These are phyloP conservation scores for Chymomyza amoena DNA, from an alignment of 2,888 invertebrate genomes.

Conservation along the genomic window DNA sequence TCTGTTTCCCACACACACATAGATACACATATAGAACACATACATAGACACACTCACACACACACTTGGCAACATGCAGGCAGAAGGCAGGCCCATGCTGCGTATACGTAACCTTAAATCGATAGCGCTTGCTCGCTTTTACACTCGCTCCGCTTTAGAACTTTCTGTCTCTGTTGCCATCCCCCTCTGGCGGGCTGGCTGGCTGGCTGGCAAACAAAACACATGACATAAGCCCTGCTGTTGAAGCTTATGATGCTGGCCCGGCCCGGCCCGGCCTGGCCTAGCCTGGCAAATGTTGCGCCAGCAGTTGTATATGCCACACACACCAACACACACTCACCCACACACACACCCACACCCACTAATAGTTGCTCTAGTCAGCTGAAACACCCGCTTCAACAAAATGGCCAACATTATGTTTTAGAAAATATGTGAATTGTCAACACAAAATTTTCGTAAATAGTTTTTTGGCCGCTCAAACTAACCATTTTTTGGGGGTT, in stretches of 20 bases:
- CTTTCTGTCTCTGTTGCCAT: neutral
- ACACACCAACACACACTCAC: slow-evolving; percentile 33
- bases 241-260: slow-evolving; percentile 47
- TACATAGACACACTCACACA: slow-evolving; percentile 3
- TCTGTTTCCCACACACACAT: slow-evolving; percentile 63
- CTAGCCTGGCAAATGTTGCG: slow-evolving; percentile 50
- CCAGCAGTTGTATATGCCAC: slow-evolving; percentile 61
- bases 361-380: neutral
- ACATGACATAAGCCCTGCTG: slow-evolving; percentile 19
- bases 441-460: slow-evolving; percentile 73
- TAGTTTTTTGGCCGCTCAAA: slow-evolving; percentile 56
- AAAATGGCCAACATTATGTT: slow-evolving; percentile 71
- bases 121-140: slow-evolving; percentile 42
- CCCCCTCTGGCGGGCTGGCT: slow-evolving; percentile 15
- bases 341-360: neutral
- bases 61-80: slow-evolving; percentile 12
- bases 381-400: slow-evolving; percentile 4
- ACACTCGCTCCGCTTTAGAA: slow-evolving; percentile 1
- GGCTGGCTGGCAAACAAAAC: neutral
- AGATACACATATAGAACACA: neutral
- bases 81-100: slow-evolving; percentile 55
- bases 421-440: slow-evolving; percentile 75
- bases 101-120: slow-evolving; percentile 74
- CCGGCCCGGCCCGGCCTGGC: slow-evolving; percentile 12
- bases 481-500: slow-evolving; percentile 32